Evolutionary conservation across 1,140 invertebrate species (phyloP).

Genomic region (Ruditapes philippinarum): DNA sequence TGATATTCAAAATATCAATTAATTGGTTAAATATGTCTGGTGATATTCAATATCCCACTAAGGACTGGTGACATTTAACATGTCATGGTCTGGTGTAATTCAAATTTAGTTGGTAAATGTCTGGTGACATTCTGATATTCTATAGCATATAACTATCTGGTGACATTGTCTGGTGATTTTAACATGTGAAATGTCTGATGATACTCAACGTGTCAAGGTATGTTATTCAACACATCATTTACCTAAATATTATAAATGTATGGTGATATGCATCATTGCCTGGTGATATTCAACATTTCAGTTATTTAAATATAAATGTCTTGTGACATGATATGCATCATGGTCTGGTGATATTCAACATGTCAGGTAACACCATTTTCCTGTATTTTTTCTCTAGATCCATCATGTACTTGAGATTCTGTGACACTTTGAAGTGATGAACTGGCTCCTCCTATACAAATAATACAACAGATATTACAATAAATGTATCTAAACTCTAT

Average conservation of each 20-base stretch:
- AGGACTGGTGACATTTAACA: constrained; percentile 18
- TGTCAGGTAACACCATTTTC: constrained; percentile 82
- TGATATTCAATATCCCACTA: background rate
- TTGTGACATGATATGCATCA: constrained; percentile 52
- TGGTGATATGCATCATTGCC: background rate
- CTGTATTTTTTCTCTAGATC: constrained; percentile 83
- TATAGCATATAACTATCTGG: no score
- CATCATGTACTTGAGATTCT: constrained; percentile 84
- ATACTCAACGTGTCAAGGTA: no score
- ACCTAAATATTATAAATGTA: background rate
- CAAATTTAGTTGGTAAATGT: background rate
- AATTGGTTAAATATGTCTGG: background rate
- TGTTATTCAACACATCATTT: no score
- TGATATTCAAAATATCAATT: background rate
- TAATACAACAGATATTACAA: no score
- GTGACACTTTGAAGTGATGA: constrained; percentile 78
- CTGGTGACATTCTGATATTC: background rate
- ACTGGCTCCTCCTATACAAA: constrained; percentile 83
- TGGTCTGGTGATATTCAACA: constrained; percentile 80
- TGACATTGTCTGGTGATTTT: no score
- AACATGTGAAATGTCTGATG: background rate
- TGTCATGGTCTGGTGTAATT: background rate
- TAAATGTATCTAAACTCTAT: no score
- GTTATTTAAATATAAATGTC: background rate
- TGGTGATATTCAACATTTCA: background rate